Conservation (phyloP, 2,113 vertebrate species). For the Chionodraco myersi region DNA sequence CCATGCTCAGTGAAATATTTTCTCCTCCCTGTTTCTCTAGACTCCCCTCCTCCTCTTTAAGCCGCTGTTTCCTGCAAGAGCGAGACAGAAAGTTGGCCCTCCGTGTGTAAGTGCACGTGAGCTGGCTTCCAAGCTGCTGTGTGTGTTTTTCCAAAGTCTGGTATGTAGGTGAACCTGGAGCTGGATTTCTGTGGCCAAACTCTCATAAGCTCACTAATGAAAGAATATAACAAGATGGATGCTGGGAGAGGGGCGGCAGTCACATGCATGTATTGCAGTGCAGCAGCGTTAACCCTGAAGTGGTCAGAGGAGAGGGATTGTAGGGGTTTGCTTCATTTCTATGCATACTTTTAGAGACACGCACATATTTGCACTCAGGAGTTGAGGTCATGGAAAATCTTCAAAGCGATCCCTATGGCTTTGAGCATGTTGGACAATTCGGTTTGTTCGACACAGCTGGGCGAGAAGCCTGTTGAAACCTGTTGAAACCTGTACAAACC, state of each 20-base stretch:
- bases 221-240: constrained; percentile 38
- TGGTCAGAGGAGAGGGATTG: constrained; percentile 16
- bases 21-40: constrained; percentile 43
- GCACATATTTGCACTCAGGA: constrained; percentile 38
- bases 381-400: constrained; percentile 73
- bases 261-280: constrained; percentile 35
- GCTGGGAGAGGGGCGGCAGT: constrained; percentile 7
- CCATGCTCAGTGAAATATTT: constrained; percentile 68
- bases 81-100: constrained; percentile 56
- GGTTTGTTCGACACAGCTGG: constrained; percentile 66
- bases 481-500: constrained; percentile 68
- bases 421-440: constrained; percentile 65
- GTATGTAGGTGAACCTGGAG: constrained; percentile 67
- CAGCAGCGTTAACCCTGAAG: constrained; percentile 36
- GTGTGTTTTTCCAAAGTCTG: constrained; percentile 40
- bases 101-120: constrained; percentile 48
- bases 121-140: constrained; percentile 38
- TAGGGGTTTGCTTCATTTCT: constrained; percentile 38
- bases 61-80: constrained; percentile 72
- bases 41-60: constrained; percentile 53
- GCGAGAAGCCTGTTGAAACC: constrained; percentile 51
- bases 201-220: constrained; percentile 41
- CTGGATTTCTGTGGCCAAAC: constrained; percentile 52
- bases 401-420: constrained; percentile 72
- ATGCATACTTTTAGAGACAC: constrained; percentile 38